These are phyloP conservation scores for Uropetala carovei DNA, from an alignment of 2,888 invertebrate species.

Conservation along the genomic window DNA sequence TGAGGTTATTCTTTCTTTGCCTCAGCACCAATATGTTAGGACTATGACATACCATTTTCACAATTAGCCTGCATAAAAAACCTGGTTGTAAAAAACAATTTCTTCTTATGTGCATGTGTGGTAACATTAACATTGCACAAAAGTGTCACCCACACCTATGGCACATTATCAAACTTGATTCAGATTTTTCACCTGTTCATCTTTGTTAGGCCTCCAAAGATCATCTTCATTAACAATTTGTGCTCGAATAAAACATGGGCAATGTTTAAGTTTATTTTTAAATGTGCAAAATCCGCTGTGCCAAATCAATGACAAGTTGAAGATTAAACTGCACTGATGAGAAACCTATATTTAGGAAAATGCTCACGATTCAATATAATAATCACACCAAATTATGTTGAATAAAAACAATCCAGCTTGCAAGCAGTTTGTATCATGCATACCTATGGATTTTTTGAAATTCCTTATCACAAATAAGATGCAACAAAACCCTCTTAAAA, in stretches of 20 bases:
- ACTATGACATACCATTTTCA: neutral
- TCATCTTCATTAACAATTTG: neutral
- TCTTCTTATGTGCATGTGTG: neutral
- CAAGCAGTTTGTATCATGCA: neutral
- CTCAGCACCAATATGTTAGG: neutral
- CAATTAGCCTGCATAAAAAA: neutral
- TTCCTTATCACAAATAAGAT: conserved; percentile 50
- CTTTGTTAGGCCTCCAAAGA: neutral
- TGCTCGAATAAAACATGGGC: neutral
- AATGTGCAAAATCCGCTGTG: neutral
- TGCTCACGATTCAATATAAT: neutral
- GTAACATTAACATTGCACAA: neutral
- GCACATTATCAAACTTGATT: neutral
- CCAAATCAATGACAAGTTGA: conserved; percentile 1
- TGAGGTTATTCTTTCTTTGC: neutral
- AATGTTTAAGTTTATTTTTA: neutral
- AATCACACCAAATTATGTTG: neutral
- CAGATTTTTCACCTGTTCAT: neutral
- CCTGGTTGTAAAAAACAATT: neutral
- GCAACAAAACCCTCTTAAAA: conserved; percentile 3
- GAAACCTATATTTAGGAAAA: neutral
- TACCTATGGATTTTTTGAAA: neutral
- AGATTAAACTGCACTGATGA: neutral
- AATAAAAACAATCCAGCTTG: neutral
- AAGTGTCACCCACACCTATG: neutral